Base-by-base conservation (phyloP, 1,140 invertebrate genomes). In the Harpegnathos saltator region DNA sequence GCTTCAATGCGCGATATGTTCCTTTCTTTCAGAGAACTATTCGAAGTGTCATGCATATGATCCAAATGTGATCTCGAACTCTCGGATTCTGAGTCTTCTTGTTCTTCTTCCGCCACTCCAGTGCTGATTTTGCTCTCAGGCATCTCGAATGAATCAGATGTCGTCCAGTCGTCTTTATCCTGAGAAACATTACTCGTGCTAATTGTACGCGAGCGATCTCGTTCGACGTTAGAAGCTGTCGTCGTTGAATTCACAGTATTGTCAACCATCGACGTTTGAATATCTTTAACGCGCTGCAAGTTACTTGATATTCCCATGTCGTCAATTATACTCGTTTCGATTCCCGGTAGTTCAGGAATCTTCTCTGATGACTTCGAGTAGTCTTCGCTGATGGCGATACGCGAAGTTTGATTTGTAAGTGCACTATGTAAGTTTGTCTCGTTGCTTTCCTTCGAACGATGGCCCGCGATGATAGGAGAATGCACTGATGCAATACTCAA, bases 81-180 rank as follows among this genome's bases (percentile, higher is more conserved):
- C 1, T 59, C 63, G 3, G 71, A 56, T n/a, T 73, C 11, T 80
- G 44, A 15, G 56, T 77, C 52, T 26, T 78, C 58, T 12, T 72
- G 1, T 33, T 44, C 38, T 44, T 44, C 9, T 44, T 44, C 38
- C 7, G 11, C 38, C 38, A 11, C 61, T 56, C 68, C 33, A 38
- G 24, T 65, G 63, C 86, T 83, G 7, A 50, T 74, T 38, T 73
- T 78, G 19, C 87, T 38, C 65, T 83, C 71, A 15, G 56, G 38
- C 19, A 74, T 5, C 11, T 84, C 66, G 56, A 93, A 92, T 0
- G 92, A 92, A 73, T 92, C 86, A 9, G 89, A 93, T 75, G 82
- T 72, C 2, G 82, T 89, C 89, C 85, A 92, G 15, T 92, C 85
- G 26, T 92, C 85, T 14, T 81, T 85, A 14, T 88, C 77, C 15